Evolutionary conservation across 2,888 invertebrate species (phyloP).

Genomic region (Xestia rhomboidea): DNA sequence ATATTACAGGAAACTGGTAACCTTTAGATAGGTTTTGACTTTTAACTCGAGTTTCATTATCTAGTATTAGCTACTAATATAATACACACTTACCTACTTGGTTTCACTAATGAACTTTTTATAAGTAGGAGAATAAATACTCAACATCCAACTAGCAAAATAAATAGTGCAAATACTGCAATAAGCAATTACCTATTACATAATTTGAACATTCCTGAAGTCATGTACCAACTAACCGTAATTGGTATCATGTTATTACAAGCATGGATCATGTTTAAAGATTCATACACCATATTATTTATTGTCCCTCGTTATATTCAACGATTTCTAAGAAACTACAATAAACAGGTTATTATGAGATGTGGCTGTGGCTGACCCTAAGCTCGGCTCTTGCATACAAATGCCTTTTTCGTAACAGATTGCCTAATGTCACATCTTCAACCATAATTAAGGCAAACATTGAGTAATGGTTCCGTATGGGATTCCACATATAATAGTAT

Average conservation of each 20-base stretch:
- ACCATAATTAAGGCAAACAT: slow-evolving; percentile 45
- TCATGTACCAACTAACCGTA: slow-evolving; percentile 32
- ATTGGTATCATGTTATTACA: slow-evolving; percentile 38
- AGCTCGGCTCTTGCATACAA: slow-evolving; percentile 53
- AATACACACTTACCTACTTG: not conserved
- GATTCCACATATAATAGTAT: slow-evolving; percentile 14
- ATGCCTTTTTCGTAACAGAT: slow-evolving; percentile 59
- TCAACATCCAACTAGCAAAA: slow-evolving; percentile 9
- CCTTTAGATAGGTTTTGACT: not conserved
- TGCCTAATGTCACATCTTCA: slow-evolving; percentile 59
- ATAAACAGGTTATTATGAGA: slow-evolving; percentile 53
- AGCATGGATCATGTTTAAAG: slow-evolving; percentile 26
- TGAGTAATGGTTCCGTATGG: slow-evolving; percentile 56
- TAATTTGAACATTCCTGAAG: slow-evolving; percentile 44
- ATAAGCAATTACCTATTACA: slow-evolving; percentile 36
- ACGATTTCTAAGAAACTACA: slow-evolving; percentile 47
- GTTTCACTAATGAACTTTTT: not conserved
- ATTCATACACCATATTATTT: slow-evolving; percentile 10
- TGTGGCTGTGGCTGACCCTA: slow-evolving; percentile 43
- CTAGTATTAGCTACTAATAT: not conserved
- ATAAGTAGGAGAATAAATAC: not conserved
- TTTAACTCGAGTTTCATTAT: not conserved
- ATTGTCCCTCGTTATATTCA: slow-evolving; percentile 22
- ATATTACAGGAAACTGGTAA: not conserved
- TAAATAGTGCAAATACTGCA: slow-evolving; percentile 1